Conservation (phyloP, 2,888 invertebrate genomes). For the Strigamia transsilvanica region DNA sequence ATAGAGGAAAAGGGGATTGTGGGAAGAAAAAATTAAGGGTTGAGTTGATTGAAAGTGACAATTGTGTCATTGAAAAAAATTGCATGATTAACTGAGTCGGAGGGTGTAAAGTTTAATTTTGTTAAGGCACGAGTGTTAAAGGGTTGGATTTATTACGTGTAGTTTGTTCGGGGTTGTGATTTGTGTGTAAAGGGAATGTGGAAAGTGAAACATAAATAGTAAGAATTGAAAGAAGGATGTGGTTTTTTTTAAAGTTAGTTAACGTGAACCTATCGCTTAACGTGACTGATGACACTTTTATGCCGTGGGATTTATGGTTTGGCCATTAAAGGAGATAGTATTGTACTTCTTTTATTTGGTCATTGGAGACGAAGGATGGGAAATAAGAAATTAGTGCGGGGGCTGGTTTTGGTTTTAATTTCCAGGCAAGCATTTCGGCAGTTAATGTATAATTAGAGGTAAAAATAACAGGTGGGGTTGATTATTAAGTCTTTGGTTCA, state of each 20-base stretch:
- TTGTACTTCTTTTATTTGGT: too few relatives aligned
- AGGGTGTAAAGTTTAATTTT: slow-evolving; percentile 48
- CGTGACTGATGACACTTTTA: not conserved
- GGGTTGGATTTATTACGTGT: slow-evolving; percentile 26
- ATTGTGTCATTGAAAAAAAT: slow-evolving; percentile 46
- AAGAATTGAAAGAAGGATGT: not conserved
- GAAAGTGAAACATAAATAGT: slow-evolving; percentile 17
- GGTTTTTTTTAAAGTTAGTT: not conserved
- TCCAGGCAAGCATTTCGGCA: too few relatives aligned
- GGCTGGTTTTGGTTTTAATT: too few relatives aligned
- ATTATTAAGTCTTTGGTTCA: too few relatives aligned
- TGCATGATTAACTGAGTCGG: slow-evolving; percentile 20
- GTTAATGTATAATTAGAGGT: too few relatives aligned
- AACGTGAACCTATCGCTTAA: not conserved
- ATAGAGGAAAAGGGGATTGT: slow-evolving; percentile 48
- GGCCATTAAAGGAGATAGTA: too few relatives aligned
- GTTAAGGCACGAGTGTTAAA: slow-evolving; percentile 37
- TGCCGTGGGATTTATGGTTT: not conserved
- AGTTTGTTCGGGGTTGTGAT: slow-evolving; percentile 33
- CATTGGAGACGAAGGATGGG: too few relatives aligned
- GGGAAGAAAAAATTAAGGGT: slow-evolving; percentile 45
- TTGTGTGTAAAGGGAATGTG: slow-evolving; percentile 17
- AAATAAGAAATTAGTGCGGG: too few relatives aligned
- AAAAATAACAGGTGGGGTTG: too few relatives aligned
- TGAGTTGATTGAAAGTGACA: slow-evolving; percentile 49